A percentile compares a stretch with the other conserved stretches of the same genome.
Evolutionary conservation across 2,797 vertebrate genomes (phyloP).

Genomic region (Sternotherus odoratus): DNA sequence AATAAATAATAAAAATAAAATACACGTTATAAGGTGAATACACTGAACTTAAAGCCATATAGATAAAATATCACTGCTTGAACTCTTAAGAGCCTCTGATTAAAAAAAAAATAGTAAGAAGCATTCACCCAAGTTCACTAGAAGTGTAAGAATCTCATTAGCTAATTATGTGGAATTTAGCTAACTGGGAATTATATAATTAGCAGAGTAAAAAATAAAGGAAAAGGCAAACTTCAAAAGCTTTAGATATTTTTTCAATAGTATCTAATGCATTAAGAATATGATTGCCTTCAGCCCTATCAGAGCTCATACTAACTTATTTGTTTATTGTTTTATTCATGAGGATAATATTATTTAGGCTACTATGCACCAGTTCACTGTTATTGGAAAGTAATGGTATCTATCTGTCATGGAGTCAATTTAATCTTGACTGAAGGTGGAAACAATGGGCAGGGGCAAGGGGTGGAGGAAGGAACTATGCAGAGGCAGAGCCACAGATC

Average conservation of each 20-base stretch:
- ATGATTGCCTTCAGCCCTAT: background rate
- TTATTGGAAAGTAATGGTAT: fast-evolving
- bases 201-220: background rate
- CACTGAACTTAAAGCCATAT: background rate
- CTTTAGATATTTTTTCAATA: background rate
- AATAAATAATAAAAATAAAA: background rate
- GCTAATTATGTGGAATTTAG: background rate
- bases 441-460: background rate
- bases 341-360: background rate
- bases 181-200: background rate
- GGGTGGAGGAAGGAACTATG: background rate
- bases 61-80: background rate
- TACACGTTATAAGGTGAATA: background rate
- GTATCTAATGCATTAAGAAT: background rate
- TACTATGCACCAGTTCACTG: background rate
- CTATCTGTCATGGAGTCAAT: background rate
- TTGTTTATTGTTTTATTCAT: background rate
- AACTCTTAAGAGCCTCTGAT: background rate
- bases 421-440: background rate
- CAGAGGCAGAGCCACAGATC: background rate
- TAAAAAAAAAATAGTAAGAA: background rate
- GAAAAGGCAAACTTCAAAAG: background rate
- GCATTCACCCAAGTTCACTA: background rate
- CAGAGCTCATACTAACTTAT: background rate
- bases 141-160: background rate